Base-by-base conservation (phyloP, 2,113 vertebrate genomes). In the Thryonomys swinderianus region DNA sequence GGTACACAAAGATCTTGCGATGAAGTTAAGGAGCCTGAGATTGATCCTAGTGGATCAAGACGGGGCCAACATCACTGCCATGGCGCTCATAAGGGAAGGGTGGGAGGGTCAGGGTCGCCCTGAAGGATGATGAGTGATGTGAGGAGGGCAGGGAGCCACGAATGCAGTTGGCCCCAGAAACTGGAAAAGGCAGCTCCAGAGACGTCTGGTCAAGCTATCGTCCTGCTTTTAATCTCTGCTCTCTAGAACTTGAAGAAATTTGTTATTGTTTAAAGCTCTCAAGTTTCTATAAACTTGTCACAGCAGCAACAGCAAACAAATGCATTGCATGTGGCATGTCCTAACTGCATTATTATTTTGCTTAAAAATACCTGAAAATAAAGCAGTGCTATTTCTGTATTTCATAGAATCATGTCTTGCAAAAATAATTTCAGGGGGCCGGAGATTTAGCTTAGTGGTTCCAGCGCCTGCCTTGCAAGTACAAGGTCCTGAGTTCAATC, bases 311-410 rank as follows among this genome's bases (percentile, higher is more conserved):
- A 90, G 37, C 53, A 64, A 90, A 69, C 14, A 30, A 48, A 91
- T 66, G 42, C 0, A 55, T 32, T 8, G 18, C 51, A 2, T 16
- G n/a, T 17, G 18, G 5, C 40, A 76, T 51, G 64, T 92, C 5
- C 53, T 48, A 86, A 21, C 17, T 82, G 61, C 25, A 25, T 59
- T 57, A 55, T 62, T 81, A 55, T 13, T 94, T 76, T 86, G 51
- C 27, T 51, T 93, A 57, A 51, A 85, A 95, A 62, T 55, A 90
- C 42, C 25, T 67, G 91, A 94, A 93, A 76, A 53, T 85, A 40
- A 23, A 82, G 42, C 13, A 81, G 3, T 45, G 18, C 32, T 89
- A 83, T 78, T 94, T 92, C 74, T 53, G n/a, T 55, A 51, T 25
- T 55, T 78, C 17, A 90, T 5, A 82, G 61, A 76, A 69, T 79